Percentiles rank a stretch among this genome's conserved stretches.
These are phyloP conservation scores for Pristionchus japonicus DNA, from an alignment of 2,888 invertebrate species.

Conservation along the genomic window DNA sequence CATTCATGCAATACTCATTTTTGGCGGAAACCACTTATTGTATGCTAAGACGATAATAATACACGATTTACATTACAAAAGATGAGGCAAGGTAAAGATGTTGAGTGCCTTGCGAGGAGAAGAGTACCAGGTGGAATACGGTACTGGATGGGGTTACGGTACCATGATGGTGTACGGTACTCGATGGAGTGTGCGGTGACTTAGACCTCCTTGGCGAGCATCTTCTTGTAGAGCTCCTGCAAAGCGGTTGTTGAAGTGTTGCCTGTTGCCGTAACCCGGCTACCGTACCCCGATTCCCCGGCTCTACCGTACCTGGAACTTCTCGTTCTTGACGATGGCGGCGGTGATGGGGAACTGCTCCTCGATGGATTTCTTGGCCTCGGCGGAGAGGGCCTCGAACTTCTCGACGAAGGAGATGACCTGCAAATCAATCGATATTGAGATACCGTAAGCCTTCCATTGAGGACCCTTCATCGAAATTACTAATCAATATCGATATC, in stretches of 20 bases:
- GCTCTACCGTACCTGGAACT: slow-evolving; percentile 35
- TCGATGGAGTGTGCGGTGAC: background rate
- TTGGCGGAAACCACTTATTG: too few relatives aligned
- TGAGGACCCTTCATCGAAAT: too few relatives aligned
- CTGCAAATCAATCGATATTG: background rate
- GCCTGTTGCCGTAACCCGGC: background rate
- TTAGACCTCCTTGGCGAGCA: background rate
- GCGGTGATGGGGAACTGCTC: slow-evolving; percentile 53
- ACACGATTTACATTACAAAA: too few relatives aligned
- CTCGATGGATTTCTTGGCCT: slow-evolving; percentile 52
- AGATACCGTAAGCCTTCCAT: too few relatives aligned
- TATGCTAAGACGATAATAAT: too few relatives aligned
- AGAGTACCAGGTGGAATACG: too few relatives aligned
- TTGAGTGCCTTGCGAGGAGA: too few relatives aligned
- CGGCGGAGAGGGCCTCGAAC: slow-evolving; percentile 51
- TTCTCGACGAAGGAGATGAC: slow-evolving; percentile 45
- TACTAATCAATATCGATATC: too few relatives aligned
- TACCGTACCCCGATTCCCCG: background rate
- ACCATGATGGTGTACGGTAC: background rate
- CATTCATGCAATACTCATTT: too few relatives aligned
- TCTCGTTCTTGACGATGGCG: slow-evolving; percentile 50
- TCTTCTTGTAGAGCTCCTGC: slow-evolving; percentile 43
- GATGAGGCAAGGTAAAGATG: too few relatives aligned
- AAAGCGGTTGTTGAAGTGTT: background rate
- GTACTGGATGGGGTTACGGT: background rate